Evolutionary conservation across 2,113 vertebrate species (phyloP).

Genomic region (Myrmecophaga tridactyla): DNA sequence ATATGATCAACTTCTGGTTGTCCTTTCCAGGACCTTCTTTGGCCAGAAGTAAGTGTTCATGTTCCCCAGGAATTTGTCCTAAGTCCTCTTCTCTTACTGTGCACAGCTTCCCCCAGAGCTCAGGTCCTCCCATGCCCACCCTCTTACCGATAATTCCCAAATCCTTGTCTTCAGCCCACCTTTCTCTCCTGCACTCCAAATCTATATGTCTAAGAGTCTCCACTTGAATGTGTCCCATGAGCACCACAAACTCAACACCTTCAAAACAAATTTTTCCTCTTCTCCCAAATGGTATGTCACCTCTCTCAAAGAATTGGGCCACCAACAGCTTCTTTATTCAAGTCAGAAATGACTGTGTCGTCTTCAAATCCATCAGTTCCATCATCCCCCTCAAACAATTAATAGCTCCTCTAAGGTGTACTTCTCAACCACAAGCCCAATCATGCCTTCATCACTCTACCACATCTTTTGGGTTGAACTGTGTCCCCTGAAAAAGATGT

Average conservation of each 20-base stretch:
- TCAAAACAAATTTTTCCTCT: neutral
- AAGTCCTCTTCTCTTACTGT: neutral
- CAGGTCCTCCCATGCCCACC: neutral
- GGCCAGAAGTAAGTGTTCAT: neutral
- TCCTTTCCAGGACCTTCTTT: no score
- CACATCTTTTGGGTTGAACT: neutral
- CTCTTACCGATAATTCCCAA: neutral
- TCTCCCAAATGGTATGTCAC: neutral
- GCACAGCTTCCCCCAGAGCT: neutral
- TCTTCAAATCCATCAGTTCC: neutral
- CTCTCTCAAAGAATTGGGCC: neutral
- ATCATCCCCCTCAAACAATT: neutral
- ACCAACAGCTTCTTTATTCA: neutral
- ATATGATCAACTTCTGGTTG: neutral
- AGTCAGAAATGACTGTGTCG: neutral
- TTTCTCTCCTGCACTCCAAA: neutral
- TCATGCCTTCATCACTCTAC: neutral
- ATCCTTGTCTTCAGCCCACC: neutral
- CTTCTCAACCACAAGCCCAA: neutral
- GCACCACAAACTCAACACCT: neutral
- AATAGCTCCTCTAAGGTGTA: neutral
- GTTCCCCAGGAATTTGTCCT: neutral
- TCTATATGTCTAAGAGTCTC: neutral
- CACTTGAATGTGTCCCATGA: neutral
- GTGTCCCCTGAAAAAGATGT: no score